phyloP scores from a whole-genome alignment of 2,888 invertebrate genomes.

The Synergus gifuensis region DNA sequence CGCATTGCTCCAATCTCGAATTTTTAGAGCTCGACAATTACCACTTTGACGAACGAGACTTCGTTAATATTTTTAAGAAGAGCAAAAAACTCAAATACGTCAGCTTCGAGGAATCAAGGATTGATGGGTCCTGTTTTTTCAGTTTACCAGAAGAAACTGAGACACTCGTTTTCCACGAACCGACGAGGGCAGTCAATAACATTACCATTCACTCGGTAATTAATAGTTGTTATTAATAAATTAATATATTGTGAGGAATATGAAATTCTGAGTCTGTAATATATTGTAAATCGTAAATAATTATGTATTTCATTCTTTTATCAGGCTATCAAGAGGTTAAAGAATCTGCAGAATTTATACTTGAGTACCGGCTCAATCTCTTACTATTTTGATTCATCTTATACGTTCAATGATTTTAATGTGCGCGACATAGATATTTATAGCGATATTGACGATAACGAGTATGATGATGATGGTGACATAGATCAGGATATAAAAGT shows the following conservation, averaged over 20 bases:
- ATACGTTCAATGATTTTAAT: neutral
- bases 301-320: neutral
- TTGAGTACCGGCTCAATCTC: neutral
- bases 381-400: neutral
- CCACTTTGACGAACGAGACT: slow-evolving; percentile 12
- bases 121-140: neutral
- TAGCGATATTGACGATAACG: neutral
- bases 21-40: slow-evolving; percentile 8
- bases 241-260: too few species aligned
- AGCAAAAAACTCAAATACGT: slow-evolving; percentile 2
- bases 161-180: neutral
- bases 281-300: neutral
- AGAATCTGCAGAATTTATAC: slow-evolving; percentile 24
- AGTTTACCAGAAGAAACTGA: neutral
- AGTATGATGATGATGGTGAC: neutral
- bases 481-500: too few species aligned
- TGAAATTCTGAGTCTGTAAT: neutral
- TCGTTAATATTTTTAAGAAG: neutral
- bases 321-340: slow-evolving; percentile 9
- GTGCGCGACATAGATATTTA: neutral
- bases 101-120: neutral
- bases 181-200: neutral
- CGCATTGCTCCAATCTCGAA: slow-evolving; percentile 18
- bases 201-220: neutral
- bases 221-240: neutral